Percentiles rank a stretch among this genome's conserved stretches.
These are phyloP conservation scores for Meandrusa payeni DNA, from an alignment of 2,888 invertebrate species.

Conservation along the genomic window DNA sequence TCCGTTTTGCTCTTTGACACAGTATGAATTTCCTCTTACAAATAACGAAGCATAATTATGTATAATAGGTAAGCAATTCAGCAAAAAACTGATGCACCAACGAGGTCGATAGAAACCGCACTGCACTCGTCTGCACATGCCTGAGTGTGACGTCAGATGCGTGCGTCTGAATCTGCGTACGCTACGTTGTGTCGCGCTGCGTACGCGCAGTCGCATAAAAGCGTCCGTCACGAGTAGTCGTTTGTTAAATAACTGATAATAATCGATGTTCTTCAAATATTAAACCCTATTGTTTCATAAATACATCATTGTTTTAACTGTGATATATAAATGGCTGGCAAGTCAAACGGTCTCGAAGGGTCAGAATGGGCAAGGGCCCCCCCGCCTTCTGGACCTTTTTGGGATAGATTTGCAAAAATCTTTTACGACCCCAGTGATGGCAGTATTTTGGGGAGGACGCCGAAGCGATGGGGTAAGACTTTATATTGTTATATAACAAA, in stretches of 20 bases:
- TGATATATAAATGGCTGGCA: conserved; percentile 48
- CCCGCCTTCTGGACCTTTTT: conserved; percentile 44
- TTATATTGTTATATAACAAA: no score
- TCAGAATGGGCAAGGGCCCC: conserved; percentile 63
- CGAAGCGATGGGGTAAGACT: conserved; percentile 70
- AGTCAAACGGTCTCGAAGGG: conserved; percentile 56
- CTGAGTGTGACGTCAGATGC: conserved; percentile 11
- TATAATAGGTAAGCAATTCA: no score
- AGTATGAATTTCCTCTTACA: no score
- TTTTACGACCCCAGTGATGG: conserved; percentile 64
- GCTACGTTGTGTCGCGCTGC: conserved; percentile 37
- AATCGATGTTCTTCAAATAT: conserved; percentile 11
- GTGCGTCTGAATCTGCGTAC: conserved; percentile 6
- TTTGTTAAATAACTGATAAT: background rate
- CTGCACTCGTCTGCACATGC: background rate
- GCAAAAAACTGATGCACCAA: no score
- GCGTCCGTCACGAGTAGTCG: conserved; percentile 4
- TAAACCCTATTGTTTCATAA: conserved; percentile 1
- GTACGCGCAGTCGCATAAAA: conserved; percentile 32
- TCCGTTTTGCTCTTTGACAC: no score
- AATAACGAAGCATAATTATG: no score
- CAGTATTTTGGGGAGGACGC: conserved; percentile 64
- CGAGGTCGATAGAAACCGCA: conserved; percentile 6
- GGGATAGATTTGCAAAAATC: conserved; percentile 45
- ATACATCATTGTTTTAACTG: background rate